These are phyloP conservation scores for Alligator mississippiensis DNA, from an alignment of 2,113 vertebrate genomes.

Conservation along the genomic window DNA sequence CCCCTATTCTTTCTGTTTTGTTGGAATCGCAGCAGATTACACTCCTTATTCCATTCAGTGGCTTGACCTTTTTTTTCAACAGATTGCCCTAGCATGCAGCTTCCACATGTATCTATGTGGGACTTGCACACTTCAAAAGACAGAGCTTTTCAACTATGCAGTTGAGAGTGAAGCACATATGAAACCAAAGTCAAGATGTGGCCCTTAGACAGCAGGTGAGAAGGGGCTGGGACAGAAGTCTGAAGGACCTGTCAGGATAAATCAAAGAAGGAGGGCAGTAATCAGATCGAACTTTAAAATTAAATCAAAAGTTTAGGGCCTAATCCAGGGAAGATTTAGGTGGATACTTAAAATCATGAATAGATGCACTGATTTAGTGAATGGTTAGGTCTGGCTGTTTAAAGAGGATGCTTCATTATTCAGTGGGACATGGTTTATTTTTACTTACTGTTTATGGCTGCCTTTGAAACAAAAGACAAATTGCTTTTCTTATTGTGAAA, in stretches of 20 bases:
- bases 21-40: neutral
- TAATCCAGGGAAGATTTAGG: conserved; percentile 3
- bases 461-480: neutral
- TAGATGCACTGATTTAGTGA: neutral
- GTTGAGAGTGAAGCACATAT: neutral
- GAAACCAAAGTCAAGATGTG: neutral
- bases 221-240: neutral
- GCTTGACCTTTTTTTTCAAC: conserved; percentile 10
- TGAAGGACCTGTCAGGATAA: conserved; percentile 20
- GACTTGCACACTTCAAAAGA: neutral
- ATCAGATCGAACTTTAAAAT: conserved; percentile 4
- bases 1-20: neutral
- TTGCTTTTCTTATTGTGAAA: conserved; percentile 10
- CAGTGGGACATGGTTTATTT: neutral
- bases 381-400: neutral
- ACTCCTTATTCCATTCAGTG: neutral
- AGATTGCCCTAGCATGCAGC: neutral
- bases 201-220: conserved; percentile 3
- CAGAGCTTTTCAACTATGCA: neutral
- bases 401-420: neutral
- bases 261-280: neutral
- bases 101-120: conserved; percentile 6
- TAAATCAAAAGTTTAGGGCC: conserved; percentile 3
- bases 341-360: neutral
- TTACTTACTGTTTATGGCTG: neutral